These are phyloP conservation scores for Ceratina japonica DNA, from an alignment of 1,140 invertebrate species.

Conservation along the genomic window DNA sequence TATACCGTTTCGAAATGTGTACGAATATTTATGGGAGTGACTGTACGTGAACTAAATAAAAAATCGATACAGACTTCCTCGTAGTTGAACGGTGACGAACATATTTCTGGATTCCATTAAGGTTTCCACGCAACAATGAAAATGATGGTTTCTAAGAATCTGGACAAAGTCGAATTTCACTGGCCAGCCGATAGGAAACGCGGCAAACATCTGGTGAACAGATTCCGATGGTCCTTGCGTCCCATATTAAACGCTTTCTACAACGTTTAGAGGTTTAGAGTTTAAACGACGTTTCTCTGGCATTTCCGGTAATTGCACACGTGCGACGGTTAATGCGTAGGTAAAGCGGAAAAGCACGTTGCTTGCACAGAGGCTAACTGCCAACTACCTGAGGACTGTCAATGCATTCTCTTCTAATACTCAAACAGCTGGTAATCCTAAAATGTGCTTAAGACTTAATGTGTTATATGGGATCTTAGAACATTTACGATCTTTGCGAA, in stretches of 20 bases:
- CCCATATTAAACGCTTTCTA: conserved; percentile 30
- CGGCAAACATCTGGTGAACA: conserved; percentile 67
- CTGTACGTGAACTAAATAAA: too few relatives aligned
- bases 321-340: conserved; percentile 28
- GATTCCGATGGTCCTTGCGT: conserved; percentile 27
- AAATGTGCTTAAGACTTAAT: not conserved
- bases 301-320: conserved; percentile 53
- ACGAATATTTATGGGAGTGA: too few relatives aligned
- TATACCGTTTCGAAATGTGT: too few relatives aligned
- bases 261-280: conserved; percentile 2
- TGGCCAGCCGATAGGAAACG: conserved; percentile 44
- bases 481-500: too few relatives aligned
- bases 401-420: not conserved
- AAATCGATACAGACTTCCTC: too few relatives aligned
- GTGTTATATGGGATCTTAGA: not conserved
- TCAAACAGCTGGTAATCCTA: not conserved
- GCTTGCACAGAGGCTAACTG: not conserved
- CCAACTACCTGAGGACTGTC: not conserved
- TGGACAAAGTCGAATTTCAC: conserved; percentile 24
- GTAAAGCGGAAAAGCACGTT: not conserved
- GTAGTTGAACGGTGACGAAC: too few relatives aligned
- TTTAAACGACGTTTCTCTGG: conserved; percentile 54
- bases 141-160: conserved; percentile 34
- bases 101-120: conserved; percentile 8
- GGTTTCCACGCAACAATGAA: conserved; percentile 44